Base-by-base conservation (phyloP, 2,888 invertebrate species). In the Drosophila imparisetae region DNA sequence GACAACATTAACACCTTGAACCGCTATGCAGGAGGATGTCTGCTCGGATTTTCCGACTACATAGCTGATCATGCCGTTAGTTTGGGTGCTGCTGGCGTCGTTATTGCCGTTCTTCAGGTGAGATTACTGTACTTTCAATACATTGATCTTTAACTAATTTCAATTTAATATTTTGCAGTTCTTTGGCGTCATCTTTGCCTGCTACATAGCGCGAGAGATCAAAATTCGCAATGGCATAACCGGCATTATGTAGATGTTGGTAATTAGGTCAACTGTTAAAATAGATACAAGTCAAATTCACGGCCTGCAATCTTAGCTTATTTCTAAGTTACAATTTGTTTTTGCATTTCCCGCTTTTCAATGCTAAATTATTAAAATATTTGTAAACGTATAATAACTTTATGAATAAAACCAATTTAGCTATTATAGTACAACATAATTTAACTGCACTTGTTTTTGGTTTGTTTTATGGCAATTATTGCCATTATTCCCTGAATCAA, bases 71-170 rank as follows among this genome's bases (percentile, higher is more conserved):
- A 97, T 83, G 96, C 96, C 0, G 94, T 95, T 1, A 94, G 95
- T 67, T 94, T 97, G 55, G 97, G 96, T 1, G 95, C 95, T 0
- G 95, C 95, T 72, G 97, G 96, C 18, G 93, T 97, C 45, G 95
- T 96, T 52, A 94, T 97, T 72, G 96, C 96, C 27, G 93, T 96
- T 54, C 92, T 97, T 76, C 97, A 97, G 95, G 96, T 97, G 54
- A 66, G 75, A 61, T 55, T 3, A 21, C 21, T 36, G 5, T 13
- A 11, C 6, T 27, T 18, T 30, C 0, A 1, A 30, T 30, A 27
- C 50, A n/a, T 13, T 38, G 4, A 63, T 61, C 24, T 49, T 72
- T 1, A 29, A 10, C 18, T 27, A 15, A 50, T 36, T n/a, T 30
- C 7, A 18, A 2, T 18, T 32, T 4, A 2, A 0, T 15, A 45